Percentiles rank a stretch among this genome's conserved stretches.
Evolutionary conservation across 1,140 invertebrate genomes (phyloP).

Genomic region (Physella acuta): DNA sequence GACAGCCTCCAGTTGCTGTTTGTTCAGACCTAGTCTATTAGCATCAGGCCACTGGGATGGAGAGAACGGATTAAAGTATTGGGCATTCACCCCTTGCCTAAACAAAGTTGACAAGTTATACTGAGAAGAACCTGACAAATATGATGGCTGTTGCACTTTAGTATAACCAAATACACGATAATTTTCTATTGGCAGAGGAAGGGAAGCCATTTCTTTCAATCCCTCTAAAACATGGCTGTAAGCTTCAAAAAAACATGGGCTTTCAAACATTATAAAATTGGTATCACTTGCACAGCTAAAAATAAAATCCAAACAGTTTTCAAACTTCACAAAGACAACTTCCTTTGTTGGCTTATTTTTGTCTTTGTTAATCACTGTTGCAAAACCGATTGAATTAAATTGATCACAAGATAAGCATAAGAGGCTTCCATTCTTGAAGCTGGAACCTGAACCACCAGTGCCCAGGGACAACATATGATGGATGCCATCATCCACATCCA

Average conservation of each 20-base stretch:
- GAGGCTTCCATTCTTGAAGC: slow-evolving; percentile 53
- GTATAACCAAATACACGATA: slow-evolving; percentile 44
- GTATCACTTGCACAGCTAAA: slow-evolving; percentile 14
- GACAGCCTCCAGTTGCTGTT: slow-evolving; percentile 60
- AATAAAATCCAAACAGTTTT: slow-evolving; percentile 23
- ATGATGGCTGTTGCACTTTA: slow-evolving; percentile 35
- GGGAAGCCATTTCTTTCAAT: slow-evolving; percentile 50
- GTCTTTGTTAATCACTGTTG: slow-evolving; percentile 68
- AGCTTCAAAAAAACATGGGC: slow-evolving; percentile 62
- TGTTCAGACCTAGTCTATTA: slow-evolving; percentile 51
- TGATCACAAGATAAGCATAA: slow-evolving; percentile 71
- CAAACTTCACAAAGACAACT: slow-evolving; percentile 57
- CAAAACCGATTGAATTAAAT: slow-evolving; percentile 71
- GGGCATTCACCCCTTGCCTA: neutral
- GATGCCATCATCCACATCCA: slow-evolving; percentile 38
- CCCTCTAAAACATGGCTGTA: slow-evolving; percentile 60
- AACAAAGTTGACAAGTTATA: slow-evolving; percentile 30
- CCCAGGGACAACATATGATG: slow-evolving; percentile 37
- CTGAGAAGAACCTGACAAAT: slow-evolving; percentile 25
- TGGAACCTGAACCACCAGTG: no score
- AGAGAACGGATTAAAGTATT: neutral
- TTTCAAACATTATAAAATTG: slow-evolving; percentile 61
- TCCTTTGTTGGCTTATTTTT: slow-evolving; percentile 44
- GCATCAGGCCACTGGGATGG: slow-evolving; percentile 39
- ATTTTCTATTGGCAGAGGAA: slow-evolving; percentile 51